These are phyloP conservation scores for Andrena dorsata DNA, from an alignment of 2,888 invertebrate species.

Conservation along the genomic window DNA sequence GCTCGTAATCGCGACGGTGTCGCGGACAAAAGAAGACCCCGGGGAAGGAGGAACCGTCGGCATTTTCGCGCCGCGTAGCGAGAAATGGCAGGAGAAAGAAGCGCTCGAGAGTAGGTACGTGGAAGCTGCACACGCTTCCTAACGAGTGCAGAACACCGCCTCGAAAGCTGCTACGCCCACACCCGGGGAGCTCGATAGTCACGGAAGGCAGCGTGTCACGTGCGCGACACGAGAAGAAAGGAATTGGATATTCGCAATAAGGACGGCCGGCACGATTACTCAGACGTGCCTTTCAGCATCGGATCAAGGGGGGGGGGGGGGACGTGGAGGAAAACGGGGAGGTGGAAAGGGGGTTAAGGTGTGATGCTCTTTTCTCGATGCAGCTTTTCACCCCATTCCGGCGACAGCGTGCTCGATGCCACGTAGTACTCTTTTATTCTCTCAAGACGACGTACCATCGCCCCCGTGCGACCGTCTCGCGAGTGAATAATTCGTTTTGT, in stretches of 20 bases:
- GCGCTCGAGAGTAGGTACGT: not conserved
- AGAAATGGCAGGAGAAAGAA: not conserved
- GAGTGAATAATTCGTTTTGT: conserved; percentile 78
- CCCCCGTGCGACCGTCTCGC: conserved; percentile 48
- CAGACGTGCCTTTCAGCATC: conserved; percentile 57
- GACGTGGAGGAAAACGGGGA: conserved; percentile 12
- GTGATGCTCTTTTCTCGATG: conserved; percentile 55
- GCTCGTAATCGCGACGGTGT: not conserved
- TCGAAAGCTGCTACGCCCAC: conserved; percentile 6
- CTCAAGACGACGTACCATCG: conserved; percentile 52
- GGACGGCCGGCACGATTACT: conserved; percentile 61
- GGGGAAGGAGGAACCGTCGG: not conserved
- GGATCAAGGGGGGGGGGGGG: conserved; percentile 53
- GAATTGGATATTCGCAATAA: conserved; percentile 62
- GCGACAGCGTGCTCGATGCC: conserved; percentile 16
- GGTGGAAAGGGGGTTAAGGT: conserved; percentile 43
- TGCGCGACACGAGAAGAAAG: conserved; percentile 52
- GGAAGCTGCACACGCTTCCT: not conserved
- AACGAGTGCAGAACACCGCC: conserved; percentile 4
- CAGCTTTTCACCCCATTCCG: conserved; percentile 32
- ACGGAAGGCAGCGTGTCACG: conserved; percentile 50
- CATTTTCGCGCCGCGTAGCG: not conserved
- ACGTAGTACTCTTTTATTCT: conserved; percentile 44
- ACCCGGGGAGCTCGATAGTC: conserved; percentile 9
- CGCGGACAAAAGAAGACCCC: not conserved